A percentile compares a stretch with the other conserved stretches of the same genome.
Conservation (phyloP, 2,888 invertebrate species). For the Brenthis ino region DNA sequence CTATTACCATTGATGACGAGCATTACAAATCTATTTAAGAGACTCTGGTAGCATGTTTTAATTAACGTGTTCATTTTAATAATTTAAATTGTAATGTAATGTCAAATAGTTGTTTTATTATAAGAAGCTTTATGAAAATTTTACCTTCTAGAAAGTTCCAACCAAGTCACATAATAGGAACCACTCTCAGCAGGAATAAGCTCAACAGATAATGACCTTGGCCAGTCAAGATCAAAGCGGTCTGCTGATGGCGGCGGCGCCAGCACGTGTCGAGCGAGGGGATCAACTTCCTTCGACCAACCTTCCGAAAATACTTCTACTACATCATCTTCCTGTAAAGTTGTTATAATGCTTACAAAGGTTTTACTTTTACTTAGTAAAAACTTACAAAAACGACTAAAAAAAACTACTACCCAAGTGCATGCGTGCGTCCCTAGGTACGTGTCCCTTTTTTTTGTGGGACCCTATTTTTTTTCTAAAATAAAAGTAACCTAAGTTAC, state of each 20-base stretch:
- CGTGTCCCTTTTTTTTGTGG: too few relatives aligned
- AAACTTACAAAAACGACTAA: too few relatives aligned
- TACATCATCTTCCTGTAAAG: constrained; percentile 80
- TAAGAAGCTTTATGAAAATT: not conserved
- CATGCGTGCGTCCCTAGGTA: too few relatives aligned
- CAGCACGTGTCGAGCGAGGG: constrained; percentile 80
- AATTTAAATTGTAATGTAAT: too few relatives aligned
- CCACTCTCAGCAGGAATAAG: constrained; percentile 89
- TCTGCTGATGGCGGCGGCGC: constrained; percentile 82
- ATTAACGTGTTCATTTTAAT: too few relatives aligned
- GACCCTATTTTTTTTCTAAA: too few relatives aligned
- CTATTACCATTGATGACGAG: too few relatives aligned
- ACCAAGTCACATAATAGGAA: constrained; percentile 90
- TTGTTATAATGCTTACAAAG: not conserved
- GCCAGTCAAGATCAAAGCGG: constrained; percentile 83
- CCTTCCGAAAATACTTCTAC: constrained; percentile 94
- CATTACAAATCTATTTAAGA: too few relatives aligned
- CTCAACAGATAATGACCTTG: constrained; percentile 89
- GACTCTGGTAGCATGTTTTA: too few relatives aligned
- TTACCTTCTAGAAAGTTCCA: constrained; percentile 87
- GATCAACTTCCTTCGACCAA: constrained; percentile 83
- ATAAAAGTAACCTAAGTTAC: too few relatives aligned
- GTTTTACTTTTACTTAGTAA: not conserved
- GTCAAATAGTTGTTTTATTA: not conserved
- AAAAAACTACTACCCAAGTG: too few relatives aligned